Percentiles rank a stretch among this genome's conserved stretches.
phyloP scores from a whole-genome alignment of 1,140 invertebrate genomes.

The Adelges cooleyi region DNA sequence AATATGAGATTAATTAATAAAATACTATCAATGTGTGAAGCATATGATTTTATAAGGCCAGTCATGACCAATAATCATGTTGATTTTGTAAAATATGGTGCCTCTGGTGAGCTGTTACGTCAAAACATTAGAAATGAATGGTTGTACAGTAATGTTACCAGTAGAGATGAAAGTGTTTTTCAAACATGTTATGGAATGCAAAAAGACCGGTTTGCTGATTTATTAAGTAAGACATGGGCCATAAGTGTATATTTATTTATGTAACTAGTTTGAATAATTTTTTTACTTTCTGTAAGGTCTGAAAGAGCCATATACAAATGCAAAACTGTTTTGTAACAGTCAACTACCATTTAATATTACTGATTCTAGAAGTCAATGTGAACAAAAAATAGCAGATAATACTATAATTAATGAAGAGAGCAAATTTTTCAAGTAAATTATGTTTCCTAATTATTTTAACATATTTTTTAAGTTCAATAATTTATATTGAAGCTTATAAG shows the following conservation, averaged over 20 bases:
- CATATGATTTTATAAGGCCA: constrained; percentile 37
- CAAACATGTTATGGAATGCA: constrained; percentile 30
- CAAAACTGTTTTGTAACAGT: constrained; percentile 26
- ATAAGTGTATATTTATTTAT: background rate
- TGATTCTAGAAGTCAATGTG: constrained; percentile 15
- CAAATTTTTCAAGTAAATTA: constrained; percentile 22
- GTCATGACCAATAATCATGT: constrained; percentile 33
- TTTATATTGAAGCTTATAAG: no score
- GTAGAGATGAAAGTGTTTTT: constrained; percentile 44
- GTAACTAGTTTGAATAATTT: background rate
- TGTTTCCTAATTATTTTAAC: no score
- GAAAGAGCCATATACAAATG: constrained; percentile 26
- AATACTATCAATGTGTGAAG: constrained; percentile 39
- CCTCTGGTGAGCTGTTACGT: constrained; percentile 43
- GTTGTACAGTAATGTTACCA: constrained; percentile 43
- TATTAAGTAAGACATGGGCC: constrained; percentile 1
- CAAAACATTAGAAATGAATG: constrained; percentile 48
- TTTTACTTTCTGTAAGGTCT: constrained; percentile 29
- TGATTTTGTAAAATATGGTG: constrained; percentile 39
- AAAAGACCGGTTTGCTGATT: background rate
- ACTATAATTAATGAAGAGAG: background rate
- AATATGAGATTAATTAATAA: constrained; percentile 32
- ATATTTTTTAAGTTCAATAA: background rate
- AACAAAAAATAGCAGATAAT: background rate
- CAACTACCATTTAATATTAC: constrained; percentile 30